phyloP scores from a whole-genome alignment of 2,113 vertebrate species.

The Ptyas mucosa region DNA sequence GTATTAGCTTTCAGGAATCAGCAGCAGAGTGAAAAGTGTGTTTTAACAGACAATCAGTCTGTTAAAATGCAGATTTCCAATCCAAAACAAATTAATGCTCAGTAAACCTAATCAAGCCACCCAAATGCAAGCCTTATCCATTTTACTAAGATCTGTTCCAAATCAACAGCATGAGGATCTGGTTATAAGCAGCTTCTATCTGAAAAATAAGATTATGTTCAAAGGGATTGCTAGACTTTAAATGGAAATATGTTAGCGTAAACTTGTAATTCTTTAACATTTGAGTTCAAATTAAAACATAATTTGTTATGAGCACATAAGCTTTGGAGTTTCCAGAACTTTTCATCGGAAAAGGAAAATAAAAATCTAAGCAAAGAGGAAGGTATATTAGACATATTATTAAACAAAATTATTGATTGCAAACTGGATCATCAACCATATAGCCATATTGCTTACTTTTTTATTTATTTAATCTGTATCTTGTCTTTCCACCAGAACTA shows the following conservation, averaged over 20 bases:
- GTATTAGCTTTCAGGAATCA: constrained; percentile 44
- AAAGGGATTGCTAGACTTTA: constrained; percentile 22
- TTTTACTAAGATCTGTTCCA: neutral
- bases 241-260: neutral
- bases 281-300: neutral
- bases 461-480: neutral
- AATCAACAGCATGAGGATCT: neutral
- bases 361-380: neutral
- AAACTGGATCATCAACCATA: neutral
- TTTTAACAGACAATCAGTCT: constrained; percentile 45
- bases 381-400: neutral
- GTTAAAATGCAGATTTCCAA: constrained; percentile 46
- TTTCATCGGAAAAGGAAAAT: neutral
- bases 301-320: neutral
- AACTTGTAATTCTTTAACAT: neutral
- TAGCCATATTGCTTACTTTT: neutral
- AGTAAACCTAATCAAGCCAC: neutral
- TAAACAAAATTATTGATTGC: neutral
- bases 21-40: constrained; percentile 41
- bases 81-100: constrained; percentile 34
- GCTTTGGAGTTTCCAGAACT: neutral
- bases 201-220: constrained; percentile 48
- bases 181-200: constrained; percentile 33
- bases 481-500: neutral
- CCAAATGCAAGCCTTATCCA: neutral